Percentiles rank a stretch among this genome's conserved stretches.
These are phyloP conservation scores for Emydocephalus ijimae DNA, from an alignment of 2,113 vertebrate genomes.

Conservation along the genomic window DNA sequence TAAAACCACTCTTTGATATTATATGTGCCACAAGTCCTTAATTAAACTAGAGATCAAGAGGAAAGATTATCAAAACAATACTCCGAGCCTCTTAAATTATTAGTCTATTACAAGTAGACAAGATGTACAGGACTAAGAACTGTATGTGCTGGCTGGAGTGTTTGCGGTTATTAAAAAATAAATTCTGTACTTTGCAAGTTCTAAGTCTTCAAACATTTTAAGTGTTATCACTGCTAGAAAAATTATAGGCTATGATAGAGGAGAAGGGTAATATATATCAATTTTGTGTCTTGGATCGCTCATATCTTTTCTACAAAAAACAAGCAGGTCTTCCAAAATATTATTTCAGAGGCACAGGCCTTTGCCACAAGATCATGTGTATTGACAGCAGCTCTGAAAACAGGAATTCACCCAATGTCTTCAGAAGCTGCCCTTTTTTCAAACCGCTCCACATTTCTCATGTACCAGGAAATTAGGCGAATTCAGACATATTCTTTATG, in stretches of 20 bases:
- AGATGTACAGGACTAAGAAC: slow-evolving; percentile 45
- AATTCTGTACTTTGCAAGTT: slow-evolving; percentile 39
- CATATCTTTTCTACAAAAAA: neutral
- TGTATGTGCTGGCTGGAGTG: slow-evolving; percentile 40
- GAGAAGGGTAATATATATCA: slow-evolving; percentile 19
- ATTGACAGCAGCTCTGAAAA: slow-evolving; percentile 15
- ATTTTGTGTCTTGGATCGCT: slow-evolving; percentile 8
- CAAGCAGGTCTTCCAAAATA: neutral
- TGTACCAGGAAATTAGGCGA: slow-evolving; percentile 34
- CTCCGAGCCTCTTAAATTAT: slow-evolving; percentile 33
- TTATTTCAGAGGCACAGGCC: slow-evolving; percentile 26
- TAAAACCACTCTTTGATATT: neutral
- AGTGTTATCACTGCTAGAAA: slow-evolving; percentile 34
- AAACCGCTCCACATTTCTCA: slow-evolving; percentile 4
- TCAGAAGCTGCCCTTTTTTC: neutral
- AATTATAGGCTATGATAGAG: slow-evolving; percentile 38
- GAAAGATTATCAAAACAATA: slow-evolving; percentile 9
- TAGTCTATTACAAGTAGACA: slow-evolving; percentile 25
- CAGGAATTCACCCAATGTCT: neutral
- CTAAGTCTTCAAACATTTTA: slow-evolving; percentile 33
- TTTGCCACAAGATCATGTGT: slow-evolving; percentile 21
- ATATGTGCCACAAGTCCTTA: neutral
- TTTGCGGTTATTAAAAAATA: slow-evolving; percentile 52
- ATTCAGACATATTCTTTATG: neutral
- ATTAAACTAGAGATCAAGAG: neutral